Evolutionary conservation across 1,140 invertebrate genomes (phyloP).

Genomic region (Proales similis): DNA sequence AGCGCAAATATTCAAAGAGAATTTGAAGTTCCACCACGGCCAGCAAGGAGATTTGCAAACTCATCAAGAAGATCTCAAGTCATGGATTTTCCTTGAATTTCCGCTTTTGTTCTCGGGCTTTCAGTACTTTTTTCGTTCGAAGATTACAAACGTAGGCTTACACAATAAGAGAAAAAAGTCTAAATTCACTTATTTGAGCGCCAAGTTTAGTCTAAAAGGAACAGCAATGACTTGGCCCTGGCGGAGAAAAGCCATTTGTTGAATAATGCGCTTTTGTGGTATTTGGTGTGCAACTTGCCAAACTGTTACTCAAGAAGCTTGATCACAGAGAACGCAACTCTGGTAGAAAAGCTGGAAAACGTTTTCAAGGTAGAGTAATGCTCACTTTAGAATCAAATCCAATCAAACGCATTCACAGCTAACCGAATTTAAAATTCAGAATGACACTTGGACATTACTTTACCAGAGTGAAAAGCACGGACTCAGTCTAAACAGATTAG

Average conservation of each 20-base stretch:
- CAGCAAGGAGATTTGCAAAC: no score
- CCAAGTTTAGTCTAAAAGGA: no score
- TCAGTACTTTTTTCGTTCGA: constrained; percentile 7
- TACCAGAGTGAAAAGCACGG: constrained; percentile 26
- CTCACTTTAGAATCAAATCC: neutral
- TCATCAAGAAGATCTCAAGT: constrained; percentile 19
- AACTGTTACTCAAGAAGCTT: constrained; percentile 9
- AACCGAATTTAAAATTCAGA: neutral
- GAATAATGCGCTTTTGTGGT: constrained; percentile 27
- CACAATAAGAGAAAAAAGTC: no score
- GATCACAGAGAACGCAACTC: constrained; percentile 18
- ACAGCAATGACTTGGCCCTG: no score
- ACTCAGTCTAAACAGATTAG: constrained; percentile 28
- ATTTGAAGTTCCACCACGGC: no score
- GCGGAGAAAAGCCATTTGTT: constrained; percentile 14
- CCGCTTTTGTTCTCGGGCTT: constrained; percentile 30
- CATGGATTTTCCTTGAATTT: constrained; percentile 30
- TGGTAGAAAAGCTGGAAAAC: constrained; percentile 31
- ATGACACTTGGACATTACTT: constrained; percentile 9
- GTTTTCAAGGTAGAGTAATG: constrained; percentile 11
- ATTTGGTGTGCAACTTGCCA: constrained; percentile 32
- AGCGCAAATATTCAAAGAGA: no score
- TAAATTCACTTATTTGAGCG: no score
- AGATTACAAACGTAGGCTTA: no score
- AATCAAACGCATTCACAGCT: neutral